Evolutionary conservation across 2,888 invertebrate genomes (phyloP).

Genomic region (Phania funesta): DNA sequence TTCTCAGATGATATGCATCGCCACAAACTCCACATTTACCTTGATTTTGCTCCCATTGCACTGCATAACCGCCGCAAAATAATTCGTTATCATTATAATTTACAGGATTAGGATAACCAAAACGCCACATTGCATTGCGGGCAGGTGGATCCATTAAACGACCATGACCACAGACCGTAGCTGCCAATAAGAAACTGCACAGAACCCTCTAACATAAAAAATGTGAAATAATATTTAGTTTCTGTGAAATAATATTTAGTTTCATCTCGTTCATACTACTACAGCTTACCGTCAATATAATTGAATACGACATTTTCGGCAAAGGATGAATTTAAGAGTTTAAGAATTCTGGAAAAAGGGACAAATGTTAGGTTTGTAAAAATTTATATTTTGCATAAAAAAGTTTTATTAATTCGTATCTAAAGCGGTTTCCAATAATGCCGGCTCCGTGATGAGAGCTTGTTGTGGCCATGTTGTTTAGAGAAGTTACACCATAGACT

Average conservation of each 20-base stretch:
- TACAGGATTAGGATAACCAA: constrained; percentile 95
- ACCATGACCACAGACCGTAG: constrained; percentile 86
- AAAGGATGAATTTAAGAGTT: background rate
- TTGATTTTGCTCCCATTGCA: constrained; percentile 92
- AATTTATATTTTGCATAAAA: too few relatives aligned
- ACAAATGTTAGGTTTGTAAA: background rate
- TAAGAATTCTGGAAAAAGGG: constrained; percentile 16
- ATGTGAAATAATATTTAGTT: background rate
- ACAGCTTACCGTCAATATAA: constrained; percentile 56
- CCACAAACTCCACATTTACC: constrained; percentile 96
- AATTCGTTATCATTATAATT: constrained; percentile 97
- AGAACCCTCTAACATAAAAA: constrained; percentile 49
- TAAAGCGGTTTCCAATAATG: too few relatives aligned
- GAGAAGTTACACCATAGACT: too few relatives aligned
- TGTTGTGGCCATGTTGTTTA: too few relatives aligned
- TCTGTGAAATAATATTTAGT: background rate
- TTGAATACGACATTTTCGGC: constrained; percentile 34
- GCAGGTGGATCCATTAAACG: constrained; percentile 95
- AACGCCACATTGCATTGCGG: constrained; percentile 96
- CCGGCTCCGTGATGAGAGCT: too few relatives aligned
- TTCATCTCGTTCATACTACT: background rate
- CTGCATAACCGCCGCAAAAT: constrained; percentile 94
- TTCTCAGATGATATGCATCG: constrained; percentile 87
- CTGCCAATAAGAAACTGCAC: constrained; percentile 55
- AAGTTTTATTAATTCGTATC: too few relatives aligned